Conservation (phyloP, 2,888 invertebrate species). For the Agonopterix arenella region DNA sequence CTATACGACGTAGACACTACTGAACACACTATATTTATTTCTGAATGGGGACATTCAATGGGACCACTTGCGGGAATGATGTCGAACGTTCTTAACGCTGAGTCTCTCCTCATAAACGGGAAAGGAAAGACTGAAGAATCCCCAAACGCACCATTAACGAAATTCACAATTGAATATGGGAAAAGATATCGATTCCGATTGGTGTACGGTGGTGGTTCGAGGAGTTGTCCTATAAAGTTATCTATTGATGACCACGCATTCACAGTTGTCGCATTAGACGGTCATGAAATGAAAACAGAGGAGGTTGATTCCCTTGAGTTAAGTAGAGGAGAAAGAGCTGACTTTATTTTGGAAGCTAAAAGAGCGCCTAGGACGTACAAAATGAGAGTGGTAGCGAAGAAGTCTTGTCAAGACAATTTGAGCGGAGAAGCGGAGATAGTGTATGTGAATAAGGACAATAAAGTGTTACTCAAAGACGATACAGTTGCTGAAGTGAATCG, state of each 20-base stretch:
- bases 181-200: constrained; percentile 81
- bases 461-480: constrained; percentile 49
- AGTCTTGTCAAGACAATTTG: constrained; percentile 63
- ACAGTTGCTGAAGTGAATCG: constrained; percentile 30
- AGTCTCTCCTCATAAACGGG: constrained; percentile 80
- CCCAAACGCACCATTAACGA: constrained; percentile 51
- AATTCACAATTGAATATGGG: constrained; percentile 75
- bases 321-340: constrained; percentile 84
- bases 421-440: constrained; percentile 74
- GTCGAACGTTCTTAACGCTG: constrained; percentile 53
- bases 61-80: constrained; percentile 64
- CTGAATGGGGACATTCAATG: constrained; percentile 82
- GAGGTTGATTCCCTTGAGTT: constrained; percentile 75
- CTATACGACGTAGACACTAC: constrained; percentile 84
- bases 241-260: constrained; percentile 80
- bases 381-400: constrained; percentile 74
- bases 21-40: constrained; percentile 81
- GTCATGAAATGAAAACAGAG: constrained; percentile 78
- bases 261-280: constrained; percentile 83
- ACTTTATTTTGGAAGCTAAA: constrained; percentile 82
- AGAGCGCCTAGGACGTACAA: constrained; percentile 76
- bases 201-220: constrained; percentile 80
- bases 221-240: constrained; percentile 82
- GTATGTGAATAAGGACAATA: constrained; percentile 40
- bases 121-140: constrained; percentile 66